phyloP scores from a whole-genome alignment of 2,113 vertebrate species.

The Hymenochirus boettgeri region DNA sequence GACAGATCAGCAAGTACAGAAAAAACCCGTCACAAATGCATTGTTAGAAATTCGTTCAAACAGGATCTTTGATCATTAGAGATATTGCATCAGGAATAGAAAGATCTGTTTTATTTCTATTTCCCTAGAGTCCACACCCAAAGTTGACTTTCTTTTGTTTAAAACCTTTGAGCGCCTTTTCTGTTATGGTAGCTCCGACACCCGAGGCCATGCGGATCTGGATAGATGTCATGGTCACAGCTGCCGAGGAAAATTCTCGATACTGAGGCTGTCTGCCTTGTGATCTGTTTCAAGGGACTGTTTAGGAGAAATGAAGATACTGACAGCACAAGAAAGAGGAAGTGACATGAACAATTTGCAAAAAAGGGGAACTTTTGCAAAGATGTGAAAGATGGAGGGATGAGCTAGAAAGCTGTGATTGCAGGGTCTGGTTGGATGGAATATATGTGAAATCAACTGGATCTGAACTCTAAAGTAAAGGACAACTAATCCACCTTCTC shows the following conservation, averaged over 20 bases:
- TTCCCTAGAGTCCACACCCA: conserved; percentile 74
- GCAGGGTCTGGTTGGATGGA: background rate
- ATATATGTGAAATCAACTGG: background rate
- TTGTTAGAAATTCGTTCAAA: too few species aligned
- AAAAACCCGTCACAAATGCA: too few species aligned
- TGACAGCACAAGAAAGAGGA: background rate
- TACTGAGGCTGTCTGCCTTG: conserved; percentile 56
- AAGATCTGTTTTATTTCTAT: background rate
- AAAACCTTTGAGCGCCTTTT: conserved; percentile 86
- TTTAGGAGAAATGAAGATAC: background rate
- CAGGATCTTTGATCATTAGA: too few species aligned
- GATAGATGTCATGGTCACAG: conserved; percentile 88
- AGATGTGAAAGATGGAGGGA: too few species aligned
- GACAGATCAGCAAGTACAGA: too few species aligned
- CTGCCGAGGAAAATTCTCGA: conserved; percentile 76
- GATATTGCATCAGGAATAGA: background rate
- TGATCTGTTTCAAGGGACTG: background rate
- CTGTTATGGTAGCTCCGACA: conserved; percentile 79
- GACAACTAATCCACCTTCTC: too few species aligned
- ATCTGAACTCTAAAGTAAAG: background rate
- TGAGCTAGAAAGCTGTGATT: background rate
- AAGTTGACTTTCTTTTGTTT: conserved; percentile 84
- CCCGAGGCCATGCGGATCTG: conserved; percentile 84
- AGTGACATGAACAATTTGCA: background rate
- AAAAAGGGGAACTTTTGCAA: conserved; percentile 14